These are phyloP conservation scores for Cartodere bifasciata DNA, from an alignment of 2,888 invertebrate species.

Conservation along the genomic window DNA sequence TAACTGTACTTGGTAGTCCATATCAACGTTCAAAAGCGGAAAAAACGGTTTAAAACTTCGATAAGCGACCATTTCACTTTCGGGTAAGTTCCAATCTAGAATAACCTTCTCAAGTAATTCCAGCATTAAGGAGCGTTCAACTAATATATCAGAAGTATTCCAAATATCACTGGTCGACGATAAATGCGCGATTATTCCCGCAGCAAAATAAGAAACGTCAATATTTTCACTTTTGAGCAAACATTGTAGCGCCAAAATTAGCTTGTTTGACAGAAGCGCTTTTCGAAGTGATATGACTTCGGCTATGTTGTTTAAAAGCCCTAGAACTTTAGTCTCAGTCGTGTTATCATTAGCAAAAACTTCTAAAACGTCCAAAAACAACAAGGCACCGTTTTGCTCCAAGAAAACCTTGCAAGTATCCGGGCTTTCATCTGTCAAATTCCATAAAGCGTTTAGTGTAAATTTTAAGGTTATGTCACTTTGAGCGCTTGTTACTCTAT, in stretches of 20 bases:
- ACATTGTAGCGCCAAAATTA: slow-evolving; percentile 9
- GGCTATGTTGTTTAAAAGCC: slow-evolving; percentile 62
- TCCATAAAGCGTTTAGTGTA: slow-evolving; percentile 65
- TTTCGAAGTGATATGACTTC: slow-evolving; percentile 45
- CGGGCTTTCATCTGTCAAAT: slow-evolving; percentile 65
- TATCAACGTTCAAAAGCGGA: slow-evolving; percentile 44
- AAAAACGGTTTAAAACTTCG: slow-evolving; percentile 61
- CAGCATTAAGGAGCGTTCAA: slow-evolving; percentile 33
- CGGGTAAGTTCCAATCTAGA: slow-evolving; percentile 51
- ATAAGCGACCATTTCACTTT: slow-evolving; percentile 63
- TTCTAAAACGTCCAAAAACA: slow-evolving; percentile 53
- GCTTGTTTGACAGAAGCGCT: not conserved
- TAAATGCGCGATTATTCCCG: slow-evolving; percentile 58
- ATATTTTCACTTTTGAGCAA: slow-evolving; percentile 45
- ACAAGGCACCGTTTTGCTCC: slow-evolving; percentile 49
- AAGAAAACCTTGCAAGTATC: slow-evolving; percentile 57
- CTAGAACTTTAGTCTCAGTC: slow-evolving; percentile 58
- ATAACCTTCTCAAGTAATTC: slow-evolving; percentile 45
- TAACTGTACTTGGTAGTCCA: slow-evolving; percentile 52
- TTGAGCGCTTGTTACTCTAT: slow-evolving; percentile 30
- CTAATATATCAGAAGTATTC: no score
- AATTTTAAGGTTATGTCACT: slow-evolving; percentile 61
- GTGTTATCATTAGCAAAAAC: slow-evolving; percentile 48
- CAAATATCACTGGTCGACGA: slow-evolving; percentile 36
- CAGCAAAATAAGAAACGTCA: slow-evolving; percentile 59